Evolutionary conservation across 1,140 invertebrate genomes (phyloP), one percentile per base, ranked within the genome.

Genomic region (Manduca sexta): DNA sequence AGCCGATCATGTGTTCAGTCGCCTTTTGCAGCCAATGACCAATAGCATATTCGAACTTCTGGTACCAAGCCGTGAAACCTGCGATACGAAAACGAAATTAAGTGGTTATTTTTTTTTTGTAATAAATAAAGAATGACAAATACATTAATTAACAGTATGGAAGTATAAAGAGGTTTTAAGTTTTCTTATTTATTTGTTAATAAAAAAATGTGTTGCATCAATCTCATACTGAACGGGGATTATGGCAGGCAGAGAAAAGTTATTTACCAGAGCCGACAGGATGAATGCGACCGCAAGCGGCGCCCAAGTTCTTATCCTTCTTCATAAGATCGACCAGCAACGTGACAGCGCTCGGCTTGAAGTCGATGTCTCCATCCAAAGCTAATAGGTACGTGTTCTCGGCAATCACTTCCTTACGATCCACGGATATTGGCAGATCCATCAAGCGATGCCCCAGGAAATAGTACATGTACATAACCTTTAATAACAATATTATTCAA

Each of bases 11-110:
- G 73, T 99, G 98, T 85, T 99, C 98, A 0, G 98, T 98, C 13
- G 98, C 97, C 78, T 99, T 99, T 89, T 99, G 98, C 56, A 99
- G 93, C 98, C 98, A 99, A 93, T 99, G 98, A 64, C 97, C 97
- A 82, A 99, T 98, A 35, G 98, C 97, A 69, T 99, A 99, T 85
- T 99, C 98, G 86, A 99, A 99, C 88, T 95, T 93, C 82, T 99
- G 98, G 82, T 99, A 99, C 97, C 97, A 99, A 26, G 97, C 97
- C 97, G 99, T 99, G 7, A 96, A 94, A 49, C 98, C 97, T 92
- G 45, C 40, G 60, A 64, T 4, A 49, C 33, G 5, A 35, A n/a
- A 8, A 35, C n/a, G n/a, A n/a, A n/a, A n/a, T 11, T n/a, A 5
- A 35, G 11, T 11, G 0, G n/a, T 14, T 5, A 35, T n/a, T 35